Conservation (phyloP, 1,140 invertebrate species). For the Panagrolaimus sp. region DNA sequence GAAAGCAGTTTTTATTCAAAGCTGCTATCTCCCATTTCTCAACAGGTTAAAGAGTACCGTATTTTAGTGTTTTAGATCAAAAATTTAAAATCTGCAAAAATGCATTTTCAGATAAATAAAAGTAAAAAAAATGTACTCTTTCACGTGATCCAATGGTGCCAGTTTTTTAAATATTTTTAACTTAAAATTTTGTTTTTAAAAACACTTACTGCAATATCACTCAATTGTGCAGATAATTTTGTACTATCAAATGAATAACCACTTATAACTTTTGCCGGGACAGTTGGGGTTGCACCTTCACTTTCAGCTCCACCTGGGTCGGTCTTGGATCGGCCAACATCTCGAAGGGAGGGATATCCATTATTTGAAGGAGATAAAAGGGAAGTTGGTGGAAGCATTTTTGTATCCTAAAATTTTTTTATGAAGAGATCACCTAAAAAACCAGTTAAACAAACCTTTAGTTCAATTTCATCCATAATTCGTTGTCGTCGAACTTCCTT, state of each 20-base stretch:
- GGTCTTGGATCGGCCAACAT: constrained; percentile 34
- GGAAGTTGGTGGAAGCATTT: not conserved
- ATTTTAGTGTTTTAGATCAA: too few species aligned
- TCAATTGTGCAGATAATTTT: not conserved
- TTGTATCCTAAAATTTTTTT: constrained; percentile 13
- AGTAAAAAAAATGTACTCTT: too few species aligned
- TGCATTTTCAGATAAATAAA: too few species aligned
- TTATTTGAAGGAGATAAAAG: not conserved
- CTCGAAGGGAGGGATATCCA: constrained; percentile 22
- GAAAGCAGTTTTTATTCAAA: too few species aligned
- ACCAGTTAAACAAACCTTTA: constrained; percentile 11
- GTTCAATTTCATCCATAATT: constrained; percentile 31
- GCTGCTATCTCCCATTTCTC: too few species aligned
- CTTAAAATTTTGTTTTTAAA: not conserved
- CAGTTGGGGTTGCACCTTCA: not conserved
- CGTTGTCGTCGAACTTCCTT: constrained; percentile 39
- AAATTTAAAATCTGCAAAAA: too few species aligned
- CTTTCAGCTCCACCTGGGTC: constrained; percentile 26
- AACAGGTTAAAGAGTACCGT: too few species aligned
- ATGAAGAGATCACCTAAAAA: not conserved
- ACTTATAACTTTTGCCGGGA: not conserved
- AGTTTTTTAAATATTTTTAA: not conserved
- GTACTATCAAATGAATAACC: constrained; percentile 4
- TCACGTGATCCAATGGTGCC: too few species aligned
- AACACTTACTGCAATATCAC: too few species aligned